Conservation (phyloP, 53 echinoderm and acorn worm species). For the Holothuria leucospilota region DNA sequence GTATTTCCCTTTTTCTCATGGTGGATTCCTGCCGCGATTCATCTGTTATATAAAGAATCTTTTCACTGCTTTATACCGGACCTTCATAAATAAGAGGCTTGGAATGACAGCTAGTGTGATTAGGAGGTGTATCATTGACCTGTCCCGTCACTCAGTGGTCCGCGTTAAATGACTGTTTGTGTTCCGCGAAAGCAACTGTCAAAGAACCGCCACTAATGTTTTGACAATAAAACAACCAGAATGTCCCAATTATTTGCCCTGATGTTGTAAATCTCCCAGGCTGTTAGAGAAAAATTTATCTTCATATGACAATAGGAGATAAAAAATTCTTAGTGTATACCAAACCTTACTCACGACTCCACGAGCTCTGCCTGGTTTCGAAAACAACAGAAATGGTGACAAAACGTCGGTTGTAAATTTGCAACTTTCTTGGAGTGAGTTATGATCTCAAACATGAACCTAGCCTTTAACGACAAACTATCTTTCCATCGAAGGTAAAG, state of each 20-base stretch:
- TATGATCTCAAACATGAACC: too few species aligned
- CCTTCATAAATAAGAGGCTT: constrained; percentile 22
- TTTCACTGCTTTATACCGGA: background rate
- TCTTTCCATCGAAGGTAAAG: too few species aligned
- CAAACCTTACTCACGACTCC: too few species aligned
- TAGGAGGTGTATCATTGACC: constrained; percentile 16
- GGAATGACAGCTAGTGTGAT: constrained; percentile 10
- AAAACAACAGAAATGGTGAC: too few species aligned
- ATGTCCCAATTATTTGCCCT: constrained; percentile 32
- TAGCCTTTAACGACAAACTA: too few species aligned
- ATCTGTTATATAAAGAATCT: too few species aligned
- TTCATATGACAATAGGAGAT: constrained; percentile 17
- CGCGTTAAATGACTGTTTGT: constrained; percentile 41
- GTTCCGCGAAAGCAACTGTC: constrained; percentile 29
- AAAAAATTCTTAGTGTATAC: background rate
- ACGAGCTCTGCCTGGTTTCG: too few species aligned
- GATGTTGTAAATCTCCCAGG: constrained; percentile 9
- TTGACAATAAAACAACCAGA: constrained; percentile 40
- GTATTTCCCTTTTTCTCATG: too few species aligned
- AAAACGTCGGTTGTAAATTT: too few species aligned
- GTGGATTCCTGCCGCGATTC: too few species aligned
- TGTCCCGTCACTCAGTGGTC: constrained; percentile 24
- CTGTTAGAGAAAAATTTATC: constrained; percentile 34
- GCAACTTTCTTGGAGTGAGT: too few species aligned
- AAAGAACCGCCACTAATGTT: constrained; percentile 33